These are phyloP conservation scores for Heteromurus nitidus DNA, from an alignment of 2,888 invertebrate genomes.

Conservation along the genomic window DNA sequence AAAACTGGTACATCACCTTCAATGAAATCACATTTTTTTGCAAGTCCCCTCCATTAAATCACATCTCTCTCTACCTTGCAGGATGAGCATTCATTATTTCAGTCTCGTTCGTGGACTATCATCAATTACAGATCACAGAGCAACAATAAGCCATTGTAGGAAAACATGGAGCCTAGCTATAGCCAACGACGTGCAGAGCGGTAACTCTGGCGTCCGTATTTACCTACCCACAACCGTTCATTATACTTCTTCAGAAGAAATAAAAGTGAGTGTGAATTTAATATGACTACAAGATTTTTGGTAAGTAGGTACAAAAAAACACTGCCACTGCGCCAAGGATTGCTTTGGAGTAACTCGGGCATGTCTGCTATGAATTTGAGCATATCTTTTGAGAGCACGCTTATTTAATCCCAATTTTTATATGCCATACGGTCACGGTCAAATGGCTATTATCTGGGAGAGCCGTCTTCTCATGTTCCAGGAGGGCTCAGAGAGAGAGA, in stretches of 20 bases:
- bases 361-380: no score
- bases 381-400: not conserved
- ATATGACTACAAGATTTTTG: not conserved
- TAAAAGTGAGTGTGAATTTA: not conserved
- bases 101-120: conserved; percentile 5
- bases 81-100: not conserved
- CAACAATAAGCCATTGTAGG: conserved; percentile 1
- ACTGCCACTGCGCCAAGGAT: not conserved
- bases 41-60: not conserved
- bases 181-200: no score
- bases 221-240: no score
- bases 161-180: no score
- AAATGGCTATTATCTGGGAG: conserved; percentile 14
- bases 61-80: not conserved
- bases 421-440: conserved; percentile 39
- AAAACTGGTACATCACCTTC: conserved; percentile 13
- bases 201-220: no score
- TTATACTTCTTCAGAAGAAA: not conserved
- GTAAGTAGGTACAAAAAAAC: not conserved
- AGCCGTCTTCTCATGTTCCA: no score
- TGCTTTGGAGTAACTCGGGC: not conserved
- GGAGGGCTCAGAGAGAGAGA: no score
- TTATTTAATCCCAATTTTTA: conserved; percentile 37
- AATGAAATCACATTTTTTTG: conserved; percentile 12
- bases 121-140: conserved; percentile 4